Evolutionary conservation across 2,888 invertebrate genomes (phyloP).

Genomic region (Criorhina ranunculi): DNA sequence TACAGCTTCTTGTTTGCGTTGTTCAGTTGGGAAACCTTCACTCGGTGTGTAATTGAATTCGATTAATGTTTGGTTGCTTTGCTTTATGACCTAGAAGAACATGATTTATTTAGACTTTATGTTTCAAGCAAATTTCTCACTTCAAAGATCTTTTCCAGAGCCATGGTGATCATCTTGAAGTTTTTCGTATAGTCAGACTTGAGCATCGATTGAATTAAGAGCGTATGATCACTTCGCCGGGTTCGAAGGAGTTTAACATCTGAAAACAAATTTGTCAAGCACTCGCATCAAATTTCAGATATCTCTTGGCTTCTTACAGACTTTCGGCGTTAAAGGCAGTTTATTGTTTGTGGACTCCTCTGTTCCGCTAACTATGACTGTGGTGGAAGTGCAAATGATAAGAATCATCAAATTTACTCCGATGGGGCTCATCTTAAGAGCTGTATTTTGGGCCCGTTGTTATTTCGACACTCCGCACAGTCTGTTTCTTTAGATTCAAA

Average conservation of each 20-base stretch:
- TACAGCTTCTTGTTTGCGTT: slow-evolving; percentile 71
- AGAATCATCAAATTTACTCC: background rate
- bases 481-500: background rate
- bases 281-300: background rate
- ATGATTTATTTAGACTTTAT: background rate
- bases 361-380: background rate
- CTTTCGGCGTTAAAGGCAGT: slow-evolving; percentile 20
- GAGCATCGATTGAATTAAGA: slow-evolving; percentile 76
- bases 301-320: slow-evolving; percentile 30
- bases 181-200: slow-evolving; percentile 76
- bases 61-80: slow-evolving; percentile 74
- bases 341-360: background rate
- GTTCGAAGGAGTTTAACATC: slow-evolving; percentile 77
- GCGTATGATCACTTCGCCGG: slow-evolving; percentile 76
- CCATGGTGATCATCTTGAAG: slow-evolving; percentile 77
- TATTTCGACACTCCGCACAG: no score
- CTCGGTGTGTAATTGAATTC: slow-evolving; percentile 56
- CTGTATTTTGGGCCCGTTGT: no score
- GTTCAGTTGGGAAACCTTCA: slow-evolving; percentile 73
- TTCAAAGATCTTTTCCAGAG: slow-evolving; percentile 77
- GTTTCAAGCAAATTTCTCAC: slow-evolving; percentile 41
- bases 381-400: background rate
- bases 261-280: slow-evolving; percentile 4
- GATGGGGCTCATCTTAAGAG: background rate
- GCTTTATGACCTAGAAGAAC: slow-evolving; percentile 71